These are phyloP conservation scores for Sclerodermus sp. DNA, from an alignment of 2,888 invertebrate genomes.

Conservation along the genomic window DNA sequence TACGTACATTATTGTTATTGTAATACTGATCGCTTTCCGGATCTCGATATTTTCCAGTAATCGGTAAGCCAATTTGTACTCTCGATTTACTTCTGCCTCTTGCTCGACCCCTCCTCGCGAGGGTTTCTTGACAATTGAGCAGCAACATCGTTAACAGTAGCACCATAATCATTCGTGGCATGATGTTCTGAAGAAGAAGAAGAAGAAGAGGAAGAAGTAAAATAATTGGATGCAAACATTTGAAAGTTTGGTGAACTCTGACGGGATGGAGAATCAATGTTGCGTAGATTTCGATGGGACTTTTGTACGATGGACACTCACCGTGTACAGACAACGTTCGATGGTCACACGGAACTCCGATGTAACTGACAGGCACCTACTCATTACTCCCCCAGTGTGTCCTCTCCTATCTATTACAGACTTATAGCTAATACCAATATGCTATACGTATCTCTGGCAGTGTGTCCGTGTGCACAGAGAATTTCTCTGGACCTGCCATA, in stretches of 20 bases:
- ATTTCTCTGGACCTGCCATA: neutral
- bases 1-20: slow-evolving; percentile 81
- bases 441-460: neutral
- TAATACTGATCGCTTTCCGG: slow-evolving; percentile 90
- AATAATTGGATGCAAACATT: no score
- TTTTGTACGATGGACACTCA: slow-evolving; percentile 32
- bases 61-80: slow-evolving; percentile 84
- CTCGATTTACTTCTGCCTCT: slow-evolving; percentile 77
- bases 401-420: slow-evolving; percentile 56
- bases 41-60: slow-evolving; percentile 86
- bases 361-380: slow-evolving; percentile 51
- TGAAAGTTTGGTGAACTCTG: no score
- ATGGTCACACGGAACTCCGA: slow-evolving; percentile 51
- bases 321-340: slow-evolving; percentile 41
- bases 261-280: no score
- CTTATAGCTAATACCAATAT: slow-evolving; percentile 34
- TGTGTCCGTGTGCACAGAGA: neutral
- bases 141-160: slow-evolving; percentile 44
- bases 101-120: slow-evolving; percentile 70
- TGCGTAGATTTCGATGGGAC: neutral
- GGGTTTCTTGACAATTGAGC: slow-evolving; percentile 45
- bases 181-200: slow-evolving; percentile 19
- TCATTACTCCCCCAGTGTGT: slow-evolving; percentile 56
- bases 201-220: neutral
- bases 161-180: slow-evolving; percentile 36